phyloP scores from a whole-genome alignment of 2,797 vertebrate genomes.

The Moxostoma hubbsi region DNA sequence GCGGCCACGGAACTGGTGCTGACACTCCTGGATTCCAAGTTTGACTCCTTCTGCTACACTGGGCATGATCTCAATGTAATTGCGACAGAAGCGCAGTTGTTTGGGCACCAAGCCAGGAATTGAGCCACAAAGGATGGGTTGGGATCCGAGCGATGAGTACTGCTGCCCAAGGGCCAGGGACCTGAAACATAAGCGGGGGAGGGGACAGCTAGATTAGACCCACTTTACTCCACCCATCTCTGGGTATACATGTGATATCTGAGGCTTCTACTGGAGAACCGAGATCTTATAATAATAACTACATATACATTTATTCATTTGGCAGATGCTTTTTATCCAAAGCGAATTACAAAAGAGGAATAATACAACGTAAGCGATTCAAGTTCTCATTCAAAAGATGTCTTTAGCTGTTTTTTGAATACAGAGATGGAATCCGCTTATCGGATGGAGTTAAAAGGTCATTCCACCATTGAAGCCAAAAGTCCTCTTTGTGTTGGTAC shows the following conservation, averaged over 20 bases:
- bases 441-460: too few species aligned
- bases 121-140: conserved; percentile 87
- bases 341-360: too few species aligned
- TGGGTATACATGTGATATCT: background rate
- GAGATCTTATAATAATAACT: background rate
- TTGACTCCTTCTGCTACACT: conserved; percentile 96
- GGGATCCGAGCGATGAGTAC: conserved; percentile 87
- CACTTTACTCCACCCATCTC: background rate
- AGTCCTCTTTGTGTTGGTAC: too few species aligned
- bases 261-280: background rate
- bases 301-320: background rate
- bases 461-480: too few species aligned
- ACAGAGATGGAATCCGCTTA: too few species aligned
- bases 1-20: conserved; percentile 95
- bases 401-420: too few species aligned
- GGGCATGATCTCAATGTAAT: conserved; percentile 99
- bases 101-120: conserved; percentile 88
- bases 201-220: conserved; percentile 14
- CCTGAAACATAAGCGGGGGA: conserved; percentile 72
- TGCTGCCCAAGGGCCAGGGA: conserved; percentile 95
- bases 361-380: too few species aligned
- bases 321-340: too few species aligned
- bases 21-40: conserved; percentile 96
- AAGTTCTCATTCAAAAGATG: too few species aligned
- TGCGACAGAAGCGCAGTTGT: conserved; percentile 89